These are phyloP conservation scores for Neopelma chrysocephalum DNA, from an alignment of 2,797 vertebrate species.

Conservation along the genomic window DNA sequence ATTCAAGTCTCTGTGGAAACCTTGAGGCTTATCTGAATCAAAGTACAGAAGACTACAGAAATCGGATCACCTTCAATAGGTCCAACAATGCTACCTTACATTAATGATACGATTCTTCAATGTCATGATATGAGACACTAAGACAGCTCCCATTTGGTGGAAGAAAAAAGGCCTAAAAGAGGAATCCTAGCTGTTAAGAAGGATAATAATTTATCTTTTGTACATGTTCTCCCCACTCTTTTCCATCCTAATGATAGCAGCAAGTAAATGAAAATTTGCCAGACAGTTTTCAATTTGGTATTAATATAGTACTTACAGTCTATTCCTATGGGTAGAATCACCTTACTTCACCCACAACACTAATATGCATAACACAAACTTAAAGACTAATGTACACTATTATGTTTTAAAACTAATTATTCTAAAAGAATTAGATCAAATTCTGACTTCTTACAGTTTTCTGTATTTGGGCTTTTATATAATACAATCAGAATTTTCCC, in stretches of 20 bases:
- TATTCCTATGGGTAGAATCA: background rate
- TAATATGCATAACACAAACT: background rate
- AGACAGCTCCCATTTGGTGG: background rate
- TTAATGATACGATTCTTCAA: background rate
- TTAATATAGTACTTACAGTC: background rate
- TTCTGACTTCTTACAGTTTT: background rate
- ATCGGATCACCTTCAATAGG: background rate
- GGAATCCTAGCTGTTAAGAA: background rate
- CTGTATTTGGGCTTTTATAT: background rate
- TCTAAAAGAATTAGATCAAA: background rate
- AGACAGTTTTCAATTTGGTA: background rate
- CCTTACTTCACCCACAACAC: background rate
- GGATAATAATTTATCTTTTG: background rate
- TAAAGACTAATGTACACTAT: background rate
- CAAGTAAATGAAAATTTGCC: background rate
- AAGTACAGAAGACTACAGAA: background rate
- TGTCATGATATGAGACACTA: background rate
- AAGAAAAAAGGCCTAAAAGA: background rate
- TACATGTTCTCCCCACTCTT: background rate
- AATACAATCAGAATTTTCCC: background rate
- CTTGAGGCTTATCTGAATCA: background rate
- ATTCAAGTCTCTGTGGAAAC: background rate
- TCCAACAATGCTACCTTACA: background rate
- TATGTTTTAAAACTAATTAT: background rate
- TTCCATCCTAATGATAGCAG: background rate